These are phyloP conservation scores for Falco biarmicus DNA, from an alignment of 2,797 vertebrate genomes.

Conservation along the genomic window DNA sequence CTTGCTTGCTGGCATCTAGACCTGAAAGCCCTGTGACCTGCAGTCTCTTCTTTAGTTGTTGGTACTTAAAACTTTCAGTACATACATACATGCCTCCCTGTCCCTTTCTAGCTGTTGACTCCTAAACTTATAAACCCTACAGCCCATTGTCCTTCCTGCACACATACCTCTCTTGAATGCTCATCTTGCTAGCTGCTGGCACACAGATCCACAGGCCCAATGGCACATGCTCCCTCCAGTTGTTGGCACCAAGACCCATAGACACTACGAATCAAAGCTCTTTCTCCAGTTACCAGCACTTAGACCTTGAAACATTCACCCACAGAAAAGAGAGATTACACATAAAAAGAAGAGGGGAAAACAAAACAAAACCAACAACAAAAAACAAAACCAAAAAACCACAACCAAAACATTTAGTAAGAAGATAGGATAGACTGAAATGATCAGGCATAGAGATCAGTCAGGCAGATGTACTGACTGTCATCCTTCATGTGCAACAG, in stretches of 20 bases:
- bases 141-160: background rate
- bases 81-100: rapidly evolving
- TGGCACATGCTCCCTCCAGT: background rate
- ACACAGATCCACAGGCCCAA: background rate
- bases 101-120: background rate
- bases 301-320: background rate
- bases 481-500: background rate
- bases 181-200: background rate
- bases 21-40: rapidly evolving
- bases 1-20: background rate
- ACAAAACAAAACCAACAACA: background rate
- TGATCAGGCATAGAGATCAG: background rate
- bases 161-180: no score
- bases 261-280: background rate
- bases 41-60: background rate
- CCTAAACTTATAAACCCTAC: background rate
- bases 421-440: background rate
- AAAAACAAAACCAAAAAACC: background rate
- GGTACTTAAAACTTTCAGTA: background rate
- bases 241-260: background rate
- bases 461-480: background rate
- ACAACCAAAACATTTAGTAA: background rate
- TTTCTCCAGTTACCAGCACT: background rate
- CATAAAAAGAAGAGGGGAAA: background rate
- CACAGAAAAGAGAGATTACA: background rate